phyloP scores from a whole-genome alignment of 2,797 vertebrate genomes.

The Sphenopsis melanotis region DNA sequence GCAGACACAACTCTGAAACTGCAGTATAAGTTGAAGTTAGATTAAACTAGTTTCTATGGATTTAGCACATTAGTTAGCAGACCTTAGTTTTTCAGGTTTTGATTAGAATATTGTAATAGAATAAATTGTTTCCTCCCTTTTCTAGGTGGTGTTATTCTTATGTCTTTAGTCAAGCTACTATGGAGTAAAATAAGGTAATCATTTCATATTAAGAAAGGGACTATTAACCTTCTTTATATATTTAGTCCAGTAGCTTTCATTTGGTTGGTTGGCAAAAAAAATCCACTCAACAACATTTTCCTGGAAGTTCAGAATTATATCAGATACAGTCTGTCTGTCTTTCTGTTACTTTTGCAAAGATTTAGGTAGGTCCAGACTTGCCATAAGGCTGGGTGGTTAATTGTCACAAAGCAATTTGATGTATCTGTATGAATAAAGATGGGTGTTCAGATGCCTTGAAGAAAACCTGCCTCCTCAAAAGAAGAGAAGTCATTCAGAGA shows the following conservation, averaged over 20 bases:
- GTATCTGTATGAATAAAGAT: background rate
- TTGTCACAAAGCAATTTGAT: slow-evolving; percentile 2
- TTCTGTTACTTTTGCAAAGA: background rate
- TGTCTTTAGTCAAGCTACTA: background rate
- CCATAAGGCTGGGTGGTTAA: background rate
- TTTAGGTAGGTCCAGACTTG: background rate
- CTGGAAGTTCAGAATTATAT: slow-evolving; percentile 4
- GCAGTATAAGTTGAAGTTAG: slow-evolving; percentile 17
- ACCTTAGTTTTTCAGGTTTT: slow-evolving; percentile 36
- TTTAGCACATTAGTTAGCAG: slow-evolving; percentile 38
- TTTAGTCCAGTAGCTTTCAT: slow-evolving; percentile 11
- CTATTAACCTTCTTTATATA: background rate
- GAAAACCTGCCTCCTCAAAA: background rate
- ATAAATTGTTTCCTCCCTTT: slow-evolving; percentile 35
- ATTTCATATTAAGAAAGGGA: slow-evolving; percentile 14
- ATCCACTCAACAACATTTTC: background rate
- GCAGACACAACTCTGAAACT: slow-evolving; percentile 48
- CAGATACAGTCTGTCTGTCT: background rate
- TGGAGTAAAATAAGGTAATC: background rate
- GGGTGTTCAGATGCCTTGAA: slow-evolving; percentile 10
- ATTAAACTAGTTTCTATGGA: background rate
- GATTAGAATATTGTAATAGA: slow-evolving; percentile 42
- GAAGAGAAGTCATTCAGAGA: background rate
- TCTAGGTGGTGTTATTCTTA: background rate
- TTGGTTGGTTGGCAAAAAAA: background rate